These are phyloP conservation scores for Megaceryle maxima DNA, from an alignment of 2,113 vertebrate species.

Conservation along the genomic window DNA sequence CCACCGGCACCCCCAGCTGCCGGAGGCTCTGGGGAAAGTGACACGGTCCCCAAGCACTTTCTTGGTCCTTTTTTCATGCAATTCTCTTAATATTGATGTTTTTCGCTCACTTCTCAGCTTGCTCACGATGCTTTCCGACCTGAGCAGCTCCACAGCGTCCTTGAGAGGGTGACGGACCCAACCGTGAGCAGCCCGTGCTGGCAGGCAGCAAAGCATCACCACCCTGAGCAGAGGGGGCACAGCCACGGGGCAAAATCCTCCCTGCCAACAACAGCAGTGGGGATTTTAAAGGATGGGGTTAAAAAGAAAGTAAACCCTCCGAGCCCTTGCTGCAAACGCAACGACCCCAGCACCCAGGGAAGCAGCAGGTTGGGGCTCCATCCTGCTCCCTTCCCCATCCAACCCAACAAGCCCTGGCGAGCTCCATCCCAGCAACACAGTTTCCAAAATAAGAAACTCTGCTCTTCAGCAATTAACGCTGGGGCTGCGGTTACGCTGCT, in stretches of 20 bases:
- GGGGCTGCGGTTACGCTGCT: constrained; percentile 41
- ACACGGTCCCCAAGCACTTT: accelerated
- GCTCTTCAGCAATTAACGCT: constrained; percentile 54
- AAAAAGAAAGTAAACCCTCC: neutral
- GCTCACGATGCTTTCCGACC: neutral
- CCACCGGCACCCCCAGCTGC: neutral
- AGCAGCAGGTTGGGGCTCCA: neutral
- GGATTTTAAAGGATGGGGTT: neutral
- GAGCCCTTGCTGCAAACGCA: neutral
- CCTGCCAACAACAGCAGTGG: neutral
- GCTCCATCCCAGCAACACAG: neutral
- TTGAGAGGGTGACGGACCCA: accelerated
- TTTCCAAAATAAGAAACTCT: constrained; percentile 71
- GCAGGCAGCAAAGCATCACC: neutral
- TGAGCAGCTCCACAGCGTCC: neutral
- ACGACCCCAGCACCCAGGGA: accelerated
- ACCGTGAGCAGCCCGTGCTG: neutral
- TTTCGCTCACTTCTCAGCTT: neutral
- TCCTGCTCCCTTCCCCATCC: neutral
- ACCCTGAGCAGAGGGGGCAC: neutral
- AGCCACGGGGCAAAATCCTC: accelerated
- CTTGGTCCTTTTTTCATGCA: neutral
- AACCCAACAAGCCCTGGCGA: neutral
- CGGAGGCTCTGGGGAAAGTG: accelerated
- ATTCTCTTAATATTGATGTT: neutral